These are phyloP conservation scores for Anarsia innoxiella DNA, from an alignment of 2,888 invertebrate species.

Conservation along the genomic window DNA sequence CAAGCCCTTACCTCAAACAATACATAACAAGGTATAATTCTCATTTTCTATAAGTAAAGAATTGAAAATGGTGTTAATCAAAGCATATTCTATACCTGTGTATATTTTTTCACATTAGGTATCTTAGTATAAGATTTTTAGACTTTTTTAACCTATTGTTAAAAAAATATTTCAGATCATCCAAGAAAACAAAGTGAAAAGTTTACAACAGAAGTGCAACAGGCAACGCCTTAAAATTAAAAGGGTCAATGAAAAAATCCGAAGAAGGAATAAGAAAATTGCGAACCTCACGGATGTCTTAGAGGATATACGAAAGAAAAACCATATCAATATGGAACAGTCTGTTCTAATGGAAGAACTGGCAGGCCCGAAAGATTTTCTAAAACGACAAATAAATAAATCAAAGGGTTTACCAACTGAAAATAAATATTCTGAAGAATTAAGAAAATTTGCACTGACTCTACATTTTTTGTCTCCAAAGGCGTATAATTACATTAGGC, in stretches of 20 bases:
- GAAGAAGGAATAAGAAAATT: slow-evolving; percentile 11
- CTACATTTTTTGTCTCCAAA: slow-evolving; percentile 13
- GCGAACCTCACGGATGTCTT: slow-evolving; percentile 7
- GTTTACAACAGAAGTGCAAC: not conserved
- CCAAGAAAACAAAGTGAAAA: too few species aligned
- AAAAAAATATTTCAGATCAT: too few species aligned
- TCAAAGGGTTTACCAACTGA: slow-evolving; percentile 9
- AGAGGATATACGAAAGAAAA: slow-evolving; percentile 7
- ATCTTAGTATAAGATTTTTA: too few species aligned
- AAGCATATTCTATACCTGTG: too few species aligned
- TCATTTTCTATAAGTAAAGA: too few species aligned
- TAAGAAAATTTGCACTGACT: slow-evolving; percentile 12
- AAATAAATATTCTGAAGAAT: slow-evolving; percentile 9
- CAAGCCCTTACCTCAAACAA: slow-evolving; percentile 2
- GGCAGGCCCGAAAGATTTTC: slow-evolving; percentile 13
- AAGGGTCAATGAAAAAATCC: slow-evolving; percentile 10
- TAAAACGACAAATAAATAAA: slow-evolving; percentile 10
- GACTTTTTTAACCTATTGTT: too few species aligned
- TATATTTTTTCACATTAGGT: too few species aligned
- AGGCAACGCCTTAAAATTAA: not conserved
- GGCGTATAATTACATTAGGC: slow-evolving; percentile 12
- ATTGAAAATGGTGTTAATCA: too few species aligned
- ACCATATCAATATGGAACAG: slow-evolving; percentile 6
- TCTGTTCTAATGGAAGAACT: slow-evolving; percentile 8
- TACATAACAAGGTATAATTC: too few species aligned